A percentile compares a stretch with the other conserved stretches of the same genome.
These are phyloP conservation scores for Choreutis nemorana DNA, from an alignment of 2,888 invertebrate species.

Conservation along the genomic window DNA sequence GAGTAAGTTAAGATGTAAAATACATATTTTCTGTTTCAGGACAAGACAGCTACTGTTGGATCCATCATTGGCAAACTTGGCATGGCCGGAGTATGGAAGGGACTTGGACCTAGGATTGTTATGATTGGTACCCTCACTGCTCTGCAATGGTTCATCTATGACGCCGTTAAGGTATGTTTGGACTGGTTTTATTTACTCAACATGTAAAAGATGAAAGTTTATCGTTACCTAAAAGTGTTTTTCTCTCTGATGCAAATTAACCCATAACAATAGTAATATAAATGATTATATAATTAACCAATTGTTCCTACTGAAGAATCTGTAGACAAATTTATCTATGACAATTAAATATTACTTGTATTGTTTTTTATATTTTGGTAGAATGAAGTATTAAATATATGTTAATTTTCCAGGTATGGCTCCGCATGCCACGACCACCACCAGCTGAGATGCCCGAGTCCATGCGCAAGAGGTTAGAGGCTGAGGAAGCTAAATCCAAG, in stretches of 20 bases:
- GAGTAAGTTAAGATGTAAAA: no score
- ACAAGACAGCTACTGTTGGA: slow-evolving; percentile 52
- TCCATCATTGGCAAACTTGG: slow-evolving; percentile 57
- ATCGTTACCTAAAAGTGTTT: background rate
- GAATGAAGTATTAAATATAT: background rate
- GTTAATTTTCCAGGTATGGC: slow-evolving; percentile 55
- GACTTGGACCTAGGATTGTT: slow-evolving; percentile 89
- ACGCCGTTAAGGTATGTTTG: slow-evolving; percentile 91
- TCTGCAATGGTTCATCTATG: slow-evolving; percentile 97
- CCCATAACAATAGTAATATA: slow-evolving; percentile 8
- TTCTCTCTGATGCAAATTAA: no score
- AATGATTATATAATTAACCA: slow-evolving; percentile 39
- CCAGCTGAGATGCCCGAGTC: slow-evolving; percentile 97
- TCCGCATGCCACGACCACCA: slow-evolving; percentile 92
- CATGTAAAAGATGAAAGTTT: background rate
- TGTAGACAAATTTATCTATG: slow-evolving; percentile 35
- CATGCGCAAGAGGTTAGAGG: slow-evolving; percentile 75
- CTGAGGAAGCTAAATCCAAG: slow-evolving; percentile 40
- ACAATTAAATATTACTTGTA: slow-evolving; percentile 12
- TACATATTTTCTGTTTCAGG: slow-evolving; percentile 28
- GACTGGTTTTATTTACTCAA: background rate
- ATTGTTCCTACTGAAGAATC: slow-evolving; percentile 49
- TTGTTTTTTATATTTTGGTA: background rate
- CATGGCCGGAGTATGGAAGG: slow-evolving; percentile 82
- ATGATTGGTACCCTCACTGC: slow-evolving; percentile 98